Conservation (phyloP, 1,140 invertebrate species). For the Harlomillsia oculata region DNA sequence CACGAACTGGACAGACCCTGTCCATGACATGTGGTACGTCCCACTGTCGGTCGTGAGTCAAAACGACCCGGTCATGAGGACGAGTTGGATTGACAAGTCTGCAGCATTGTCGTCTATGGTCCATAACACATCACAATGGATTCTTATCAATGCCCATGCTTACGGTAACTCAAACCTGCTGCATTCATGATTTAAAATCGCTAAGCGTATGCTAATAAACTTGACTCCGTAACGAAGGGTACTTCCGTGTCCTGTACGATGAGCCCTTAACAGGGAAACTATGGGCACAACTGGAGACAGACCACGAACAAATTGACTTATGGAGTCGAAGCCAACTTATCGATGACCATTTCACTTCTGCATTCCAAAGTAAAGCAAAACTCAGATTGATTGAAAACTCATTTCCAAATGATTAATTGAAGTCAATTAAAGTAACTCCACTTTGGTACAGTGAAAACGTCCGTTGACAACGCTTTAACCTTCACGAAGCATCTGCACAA, state of each 20-base stretch:
- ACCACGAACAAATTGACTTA: slow-evolving; percentile 2
- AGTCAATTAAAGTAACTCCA: background rate
- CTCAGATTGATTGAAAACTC: background rate
- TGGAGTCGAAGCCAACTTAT: slow-evolving; percentile 23
- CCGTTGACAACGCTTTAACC: slow-evolving; percentile 44
- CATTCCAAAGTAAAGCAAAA: background rate
- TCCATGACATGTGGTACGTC: slow-evolving; percentile 2
- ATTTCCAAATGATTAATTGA: background rate
- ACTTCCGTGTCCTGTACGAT: slow-evolving; percentile 25
- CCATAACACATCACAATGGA: slow-evolving; percentile 2
- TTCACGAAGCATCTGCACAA: slow-evolving; percentile 52
- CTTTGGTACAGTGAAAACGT: background rate
- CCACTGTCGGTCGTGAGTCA: slow-evolving; percentile 7
- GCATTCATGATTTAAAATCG: too few species aligned
- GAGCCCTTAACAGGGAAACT: background rate
- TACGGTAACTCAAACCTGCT: too few species aligned
- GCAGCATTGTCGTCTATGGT: background rate
- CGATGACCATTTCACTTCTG: slow-evolving; percentile 27
- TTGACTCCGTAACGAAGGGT: slow-evolving; percentile 1
- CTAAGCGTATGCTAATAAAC: too few species aligned
- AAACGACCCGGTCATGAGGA: background rate
- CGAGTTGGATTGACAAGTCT: background rate
- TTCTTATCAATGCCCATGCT: slow-evolving; percentile 9
- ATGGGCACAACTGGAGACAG: slow-evolving; percentile 1
- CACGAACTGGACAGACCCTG: background rate